Evolutionary conservation across 1,140 invertebrate species (phyloP).

Genomic region (Agraylea sexmaculata): DNA sequence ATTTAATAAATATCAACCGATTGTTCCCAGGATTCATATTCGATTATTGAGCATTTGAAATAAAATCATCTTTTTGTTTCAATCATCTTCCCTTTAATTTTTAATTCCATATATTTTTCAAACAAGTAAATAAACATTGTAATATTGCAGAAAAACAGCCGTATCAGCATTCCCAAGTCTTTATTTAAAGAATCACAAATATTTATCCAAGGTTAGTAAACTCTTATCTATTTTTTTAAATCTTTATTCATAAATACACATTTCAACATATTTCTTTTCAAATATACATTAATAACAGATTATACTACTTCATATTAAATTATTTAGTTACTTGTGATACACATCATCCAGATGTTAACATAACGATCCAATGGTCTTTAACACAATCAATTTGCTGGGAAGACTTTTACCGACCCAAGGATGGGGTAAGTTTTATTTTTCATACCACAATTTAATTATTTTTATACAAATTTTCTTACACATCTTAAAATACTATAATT

Average conservation of each 20-base stretch:
- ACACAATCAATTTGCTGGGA: conserved; percentile 17
- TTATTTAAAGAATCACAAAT: conserved; percentile 31
- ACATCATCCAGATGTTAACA: conserved; percentile 10
- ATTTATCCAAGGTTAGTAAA: conserved; percentile 29
- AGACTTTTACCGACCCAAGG: conserved; percentile 20
- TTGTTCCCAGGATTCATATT: too few species aligned
- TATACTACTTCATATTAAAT: conserved; percentile 9
- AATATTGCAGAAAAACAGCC: conserved; percentile 21
- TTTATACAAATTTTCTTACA: background rate
- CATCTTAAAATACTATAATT: background rate
- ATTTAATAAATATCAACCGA: too few species aligned
- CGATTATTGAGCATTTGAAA: too few species aligned
- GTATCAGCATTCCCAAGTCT: conserved; percentile 28
- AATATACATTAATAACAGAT: conserved; percentile 1
- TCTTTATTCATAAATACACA: conserved; percentile 1
- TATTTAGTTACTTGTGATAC: conserved; percentile 20
- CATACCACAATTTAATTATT: background rate
- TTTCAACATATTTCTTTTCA: conserved; percentile 5
- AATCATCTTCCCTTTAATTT: too few species aligned
- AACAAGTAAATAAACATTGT: conserved; percentile 14
- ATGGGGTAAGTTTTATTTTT: conserved; percentile 5
- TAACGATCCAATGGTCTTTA: conserved; percentile 19
- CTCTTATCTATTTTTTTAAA: conserved; percentile 5
- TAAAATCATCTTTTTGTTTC: too few species aligned
- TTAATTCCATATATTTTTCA: too few species aligned